Conservation (phyloP, 2,113 vertebrate genomes). For the Mionectes macconnelli region DNA sequence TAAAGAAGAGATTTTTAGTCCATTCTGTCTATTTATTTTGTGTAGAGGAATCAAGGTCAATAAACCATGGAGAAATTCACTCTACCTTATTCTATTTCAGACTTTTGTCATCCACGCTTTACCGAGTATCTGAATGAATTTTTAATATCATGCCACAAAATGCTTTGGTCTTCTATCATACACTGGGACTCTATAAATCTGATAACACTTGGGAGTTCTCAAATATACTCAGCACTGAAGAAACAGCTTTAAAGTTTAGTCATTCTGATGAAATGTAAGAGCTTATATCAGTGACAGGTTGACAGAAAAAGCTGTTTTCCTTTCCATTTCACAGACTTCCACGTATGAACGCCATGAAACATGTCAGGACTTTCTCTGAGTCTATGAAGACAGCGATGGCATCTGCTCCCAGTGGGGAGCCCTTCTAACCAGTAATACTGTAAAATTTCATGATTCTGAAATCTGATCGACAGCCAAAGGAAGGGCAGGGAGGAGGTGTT, state of each 20-base stretch:
- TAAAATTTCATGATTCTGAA: conserved; percentile 78
- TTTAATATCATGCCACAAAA: conserved; percentile 79
- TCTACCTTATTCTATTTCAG: conserved; percentile 72
- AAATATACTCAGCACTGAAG: conserved; percentile 77
- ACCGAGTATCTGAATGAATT: conserved; percentile 78
- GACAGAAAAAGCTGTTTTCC: conserved; percentile 89
- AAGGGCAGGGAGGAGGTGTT: conserved; percentile 74
- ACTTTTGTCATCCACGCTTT: conserved; percentile 78
- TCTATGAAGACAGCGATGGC: conserved; percentile 82
- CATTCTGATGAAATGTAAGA: conserved; percentile 84
- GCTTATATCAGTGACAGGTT: conserved; percentile 86
- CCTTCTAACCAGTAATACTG: conserved; percentile 78
- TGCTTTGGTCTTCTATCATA: conserved; percentile 79
- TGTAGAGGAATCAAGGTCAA: conserved; percentile 77
- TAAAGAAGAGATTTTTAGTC: conserved; percentile 77
- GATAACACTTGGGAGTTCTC: conserved; percentile 81
- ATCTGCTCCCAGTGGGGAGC: conserved; percentile 79
- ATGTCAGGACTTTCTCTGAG: conserved; percentile 82
- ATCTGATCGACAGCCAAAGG: conserved; percentile 78
- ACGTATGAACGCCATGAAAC: conserved; percentile 83
- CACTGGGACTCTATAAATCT: conserved; percentile 78
- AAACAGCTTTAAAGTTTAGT: conserved; percentile 85
- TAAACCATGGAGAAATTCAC: conserved; percentile 78
- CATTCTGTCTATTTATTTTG: conserved; percentile 79
- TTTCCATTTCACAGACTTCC: conserved; percentile 87